A percentile compares a stretch with the other conserved stretches of the same genome.
Conservation (phyloP, 2,797 vertebrate species). For the Helicolenus hilgendorfi region DNA sequence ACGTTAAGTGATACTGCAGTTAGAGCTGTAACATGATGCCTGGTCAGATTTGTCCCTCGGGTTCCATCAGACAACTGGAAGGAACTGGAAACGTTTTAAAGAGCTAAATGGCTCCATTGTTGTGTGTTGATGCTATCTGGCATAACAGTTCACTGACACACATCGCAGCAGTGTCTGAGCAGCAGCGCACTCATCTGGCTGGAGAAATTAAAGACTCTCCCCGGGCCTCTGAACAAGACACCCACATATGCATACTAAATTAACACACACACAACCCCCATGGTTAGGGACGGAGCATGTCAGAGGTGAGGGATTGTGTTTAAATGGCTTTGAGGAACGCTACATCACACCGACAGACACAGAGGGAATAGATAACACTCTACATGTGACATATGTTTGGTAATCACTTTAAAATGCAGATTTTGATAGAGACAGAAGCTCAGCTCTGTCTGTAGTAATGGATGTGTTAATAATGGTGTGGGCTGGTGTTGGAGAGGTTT, state of each 20-base stretch:
- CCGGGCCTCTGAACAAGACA: slow-evolving; percentile 14
- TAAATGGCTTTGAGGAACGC: slow-evolving; percentile 17
- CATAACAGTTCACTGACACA: slow-evolving; percentile 8
- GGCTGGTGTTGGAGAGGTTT: neutral
- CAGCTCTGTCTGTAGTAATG: neutral
- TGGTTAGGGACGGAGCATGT: slow-evolving; percentile 1
- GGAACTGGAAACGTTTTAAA: neutral
- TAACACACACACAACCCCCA: slow-evolving; percentile 12
- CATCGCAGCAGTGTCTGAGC: slow-evolving; percentile 31
- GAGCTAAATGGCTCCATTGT: slow-evolving; percentile 26
- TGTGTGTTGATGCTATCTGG: slow-evolving; percentile 9
- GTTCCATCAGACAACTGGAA: neutral
- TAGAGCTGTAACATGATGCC: neutral
- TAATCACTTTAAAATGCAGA: slow-evolving; percentile 28
- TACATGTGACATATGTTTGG: slow-evolving; percentile 33
- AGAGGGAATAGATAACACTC: neutral
- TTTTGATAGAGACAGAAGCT: neutral
- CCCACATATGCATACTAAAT: slow-evolving; percentile 18
- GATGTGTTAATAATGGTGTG: neutral
- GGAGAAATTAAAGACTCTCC: slow-evolving; percentile 39
- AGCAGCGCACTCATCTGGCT: neutral
- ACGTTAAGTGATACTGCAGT: neutral
- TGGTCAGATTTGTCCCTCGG: slow-evolving; percentile 1
- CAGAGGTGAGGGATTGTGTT: slow-evolving; percentile 56
- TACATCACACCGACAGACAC: neutral